phyloP scores from a whole-genome alignment of 2,888 invertebrate genomes.

The Agrochola litura region DNA sequence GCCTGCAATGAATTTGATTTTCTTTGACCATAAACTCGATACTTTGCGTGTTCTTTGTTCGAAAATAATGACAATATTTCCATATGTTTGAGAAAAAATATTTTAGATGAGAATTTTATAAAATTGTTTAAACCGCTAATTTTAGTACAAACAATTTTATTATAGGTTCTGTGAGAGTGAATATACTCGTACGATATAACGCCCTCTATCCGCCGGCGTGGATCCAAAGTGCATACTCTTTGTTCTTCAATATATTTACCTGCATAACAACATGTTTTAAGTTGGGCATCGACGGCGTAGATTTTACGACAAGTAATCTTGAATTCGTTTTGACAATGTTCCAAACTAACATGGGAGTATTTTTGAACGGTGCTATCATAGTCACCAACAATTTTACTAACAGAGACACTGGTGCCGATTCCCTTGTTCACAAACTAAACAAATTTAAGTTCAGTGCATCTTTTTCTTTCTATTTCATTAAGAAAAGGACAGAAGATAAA shows the following conservation, averaged over 20 bases:
- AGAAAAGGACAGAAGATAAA: too few species aligned
- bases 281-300: not conserved
- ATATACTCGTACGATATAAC: constrained; percentile 1
- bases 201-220: not conserved
- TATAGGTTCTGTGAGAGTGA: constrained; percentile 31
- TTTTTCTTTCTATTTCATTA: too few species aligned
- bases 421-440: too few species aligned
- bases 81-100: too few species aligned
- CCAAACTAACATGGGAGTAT: constrained; percentile 15
- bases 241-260: constrained; percentile 3
- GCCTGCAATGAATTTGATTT: too few species aligned
- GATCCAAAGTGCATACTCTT: constrained; percentile 28
- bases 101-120: constrained; percentile 10
- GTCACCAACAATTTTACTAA: constrained; percentile 19
- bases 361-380: constrained; percentile 15
- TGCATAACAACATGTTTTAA: constrained; percentile 3
- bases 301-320: constrained; percentile 1
- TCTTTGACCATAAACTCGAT: too few species aligned
- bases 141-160: constrained; percentile 23
- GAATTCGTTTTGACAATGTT: constrained; percentile 15
- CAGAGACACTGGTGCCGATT: too few species aligned
- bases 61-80: too few species aligned
- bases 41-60: too few species aligned
- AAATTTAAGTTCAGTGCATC: too few species aligned
- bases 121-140: constrained; percentile 18